Conservation (phyloP, 2,113 vertebrate species). For the Corythornis cristatus region DNA sequence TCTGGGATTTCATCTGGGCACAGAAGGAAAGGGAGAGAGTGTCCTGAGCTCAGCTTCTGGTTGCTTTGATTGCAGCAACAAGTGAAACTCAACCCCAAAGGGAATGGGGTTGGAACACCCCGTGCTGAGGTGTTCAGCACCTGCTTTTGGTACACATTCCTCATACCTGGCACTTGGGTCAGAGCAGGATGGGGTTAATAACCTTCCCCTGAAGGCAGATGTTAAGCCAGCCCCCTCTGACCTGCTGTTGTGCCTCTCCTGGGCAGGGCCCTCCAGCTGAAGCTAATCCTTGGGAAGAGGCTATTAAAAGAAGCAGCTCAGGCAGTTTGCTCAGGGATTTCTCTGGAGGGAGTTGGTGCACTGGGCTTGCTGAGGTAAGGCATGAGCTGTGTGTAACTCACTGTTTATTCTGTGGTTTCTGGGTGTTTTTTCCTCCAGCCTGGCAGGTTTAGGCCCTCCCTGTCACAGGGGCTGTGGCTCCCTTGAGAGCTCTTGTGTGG, state of each 20-base stretch:
- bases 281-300: background rate
- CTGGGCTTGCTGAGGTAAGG: fast-evolving
- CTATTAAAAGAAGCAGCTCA: background rate
- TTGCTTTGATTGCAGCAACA: background rate
- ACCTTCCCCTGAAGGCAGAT: background rate
- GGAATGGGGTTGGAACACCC: background rate
- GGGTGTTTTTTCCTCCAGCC: background rate
- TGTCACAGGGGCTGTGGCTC: background rate
- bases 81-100: background rate
- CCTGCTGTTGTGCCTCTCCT: background rate
- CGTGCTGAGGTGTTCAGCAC: background rate
- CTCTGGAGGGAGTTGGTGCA: fast-evolving
- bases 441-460: background rate
- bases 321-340: fast-evolving
- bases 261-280: background rate
- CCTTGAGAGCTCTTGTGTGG: background rate
- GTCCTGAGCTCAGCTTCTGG: background rate
- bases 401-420: background rate
- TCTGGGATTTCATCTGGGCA: constrained; percentile 85
- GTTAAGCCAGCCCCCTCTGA: background rate
- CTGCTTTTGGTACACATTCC: background rate
- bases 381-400: background rate
- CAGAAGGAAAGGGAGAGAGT: background rate
- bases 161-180: background rate
- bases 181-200: background rate